A percentile compares a stretch with the other conserved stretches of the same genome.
phyloP scores from a whole-genome alignment of 2,113 vertebrate species.

The Chaetodon trifascialis region DNA sequence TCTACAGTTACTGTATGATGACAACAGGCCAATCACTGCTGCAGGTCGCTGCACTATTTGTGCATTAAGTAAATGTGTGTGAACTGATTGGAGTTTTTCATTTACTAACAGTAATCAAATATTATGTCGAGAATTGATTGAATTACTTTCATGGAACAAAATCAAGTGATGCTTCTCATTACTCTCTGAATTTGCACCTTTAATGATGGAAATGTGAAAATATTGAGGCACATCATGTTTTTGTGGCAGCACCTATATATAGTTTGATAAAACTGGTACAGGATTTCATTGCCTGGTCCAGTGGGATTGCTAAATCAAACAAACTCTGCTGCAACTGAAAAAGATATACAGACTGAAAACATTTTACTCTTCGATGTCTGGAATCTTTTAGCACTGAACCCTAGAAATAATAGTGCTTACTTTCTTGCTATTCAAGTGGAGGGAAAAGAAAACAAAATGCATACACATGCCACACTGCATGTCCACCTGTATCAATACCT shows the following conservation, averaged over 20 bases:
- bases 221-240: conserved; percentile 16
- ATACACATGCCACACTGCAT: background rate
- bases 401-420: conserved; percentile 42
- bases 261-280: conserved; percentile 2
- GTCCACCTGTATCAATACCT: conserved; percentile 73
- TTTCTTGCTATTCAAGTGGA: conserved; percentile 33
- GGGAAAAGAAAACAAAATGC: conserved; percentile 15
- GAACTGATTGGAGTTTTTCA: too few relatives aligned
- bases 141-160: too few relatives aligned
- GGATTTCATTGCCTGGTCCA: conserved; percentile 33
- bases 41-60: too few relatives aligned
- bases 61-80: too few relatives aligned
- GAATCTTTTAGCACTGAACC: conserved; percentile 1
- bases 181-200: background rate
- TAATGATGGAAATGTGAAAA: background rate
- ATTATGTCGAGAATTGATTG: too few relatives aligned
- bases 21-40: too few relatives aligned
- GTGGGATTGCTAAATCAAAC: conserved; percentile 28
- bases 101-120: too few relatives aligned
- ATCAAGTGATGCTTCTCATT: background rate
- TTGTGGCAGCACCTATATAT: background rate
- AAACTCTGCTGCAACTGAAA: conserved; percentile 40
- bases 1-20: too few relatives aligned
- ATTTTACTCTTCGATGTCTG: conserved; percentile 18
- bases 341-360: conserved; percentile 25